Evolutionary conservation across 2,113 vertebrate species (phyloP).

Genomic region (Erpornis zantholeuca): DNA sequence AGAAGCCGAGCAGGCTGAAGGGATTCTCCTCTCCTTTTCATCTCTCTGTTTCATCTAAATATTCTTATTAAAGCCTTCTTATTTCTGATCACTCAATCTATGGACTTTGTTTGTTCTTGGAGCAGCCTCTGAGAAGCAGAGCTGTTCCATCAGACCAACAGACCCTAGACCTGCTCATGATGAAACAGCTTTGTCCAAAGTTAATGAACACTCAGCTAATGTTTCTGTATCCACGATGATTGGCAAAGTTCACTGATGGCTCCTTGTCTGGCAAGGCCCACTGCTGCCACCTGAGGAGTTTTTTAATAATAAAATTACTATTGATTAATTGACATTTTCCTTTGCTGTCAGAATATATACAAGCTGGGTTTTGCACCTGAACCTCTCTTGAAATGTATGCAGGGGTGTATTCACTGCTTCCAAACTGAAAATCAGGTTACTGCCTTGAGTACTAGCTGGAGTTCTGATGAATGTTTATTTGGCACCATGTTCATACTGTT

Average conservation of each 20-base stretch:
- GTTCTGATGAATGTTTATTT: slow-evolving; percentile 70
- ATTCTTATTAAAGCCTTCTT: too few species aligned
- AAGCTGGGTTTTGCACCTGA: background rate
- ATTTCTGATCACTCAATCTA: too few species aligned
- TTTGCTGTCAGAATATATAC: background rate
- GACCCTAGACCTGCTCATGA: background rate
- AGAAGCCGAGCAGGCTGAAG: too few species aligned
- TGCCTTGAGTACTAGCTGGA: slow-evolving; percentile 29
- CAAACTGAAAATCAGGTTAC: slow-evolving; percentile 51
- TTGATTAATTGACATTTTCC: background rate
- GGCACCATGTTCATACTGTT: slow-evolving; percentile 56
- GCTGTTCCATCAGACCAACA: too few species aligned
- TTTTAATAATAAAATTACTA: background rate
- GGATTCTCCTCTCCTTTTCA: too few species aligned
- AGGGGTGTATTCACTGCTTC: slow-evolving; percentile 2
- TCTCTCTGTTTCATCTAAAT: too few species aligned
- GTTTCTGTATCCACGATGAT: background rate
- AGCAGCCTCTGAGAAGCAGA: too few species aligned
- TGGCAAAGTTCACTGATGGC: background rate
- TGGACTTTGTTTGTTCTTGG: too few species aligned
- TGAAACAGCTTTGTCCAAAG: background rate
- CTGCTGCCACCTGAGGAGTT: background rate
- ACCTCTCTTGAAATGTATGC: background rate
- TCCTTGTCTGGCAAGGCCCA: background rate
- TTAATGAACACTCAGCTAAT: background rate